Conservation (phyloP, 2,113 vertebrate species). For the Eulacestoma nigropectus region DNA sequence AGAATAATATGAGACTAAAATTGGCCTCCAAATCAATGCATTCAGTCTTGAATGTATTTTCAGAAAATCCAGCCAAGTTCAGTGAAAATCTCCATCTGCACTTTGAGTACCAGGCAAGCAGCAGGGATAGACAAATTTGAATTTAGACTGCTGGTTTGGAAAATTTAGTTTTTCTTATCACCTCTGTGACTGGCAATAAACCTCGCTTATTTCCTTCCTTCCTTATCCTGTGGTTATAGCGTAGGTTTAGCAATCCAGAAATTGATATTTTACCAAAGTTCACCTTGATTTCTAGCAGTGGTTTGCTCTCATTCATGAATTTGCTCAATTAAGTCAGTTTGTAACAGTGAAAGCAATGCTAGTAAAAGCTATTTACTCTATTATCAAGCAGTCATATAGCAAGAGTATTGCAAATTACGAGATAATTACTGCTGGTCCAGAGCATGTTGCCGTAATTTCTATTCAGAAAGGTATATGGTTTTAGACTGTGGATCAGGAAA, state of each 20-base stretch:
- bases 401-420: not conserved
- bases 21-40: not conserved
- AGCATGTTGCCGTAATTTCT: not conserved
- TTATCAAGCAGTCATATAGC: not conserved
- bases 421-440: not conserved
- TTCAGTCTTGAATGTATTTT: not conserved
- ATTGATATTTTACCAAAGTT: not conserved
- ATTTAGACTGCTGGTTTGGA: constrained; percentile 8
- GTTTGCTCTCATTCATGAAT: not conserved
- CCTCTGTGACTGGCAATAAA: not conserved
- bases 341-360: not conserved
- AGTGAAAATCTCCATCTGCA: not conserved
- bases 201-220: not conserved
- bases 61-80: not conserved
- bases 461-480: not conserved
- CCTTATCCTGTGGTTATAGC: not conserved
- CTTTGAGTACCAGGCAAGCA: not conserved
- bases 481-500: not conserved
- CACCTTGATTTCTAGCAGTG: not conserved
- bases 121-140: not conserved
- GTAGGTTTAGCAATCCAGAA: not conserved
- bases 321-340: not conserved
- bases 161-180: not conserved
- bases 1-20: not conserved
- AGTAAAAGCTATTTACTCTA: not conserved